Evolutionary conservation across 1,140 invertebrate genomes (phyloP), one percentile per base, ranked within the genome.

Genomic region (Brevipalpus yothersi): DNA sequence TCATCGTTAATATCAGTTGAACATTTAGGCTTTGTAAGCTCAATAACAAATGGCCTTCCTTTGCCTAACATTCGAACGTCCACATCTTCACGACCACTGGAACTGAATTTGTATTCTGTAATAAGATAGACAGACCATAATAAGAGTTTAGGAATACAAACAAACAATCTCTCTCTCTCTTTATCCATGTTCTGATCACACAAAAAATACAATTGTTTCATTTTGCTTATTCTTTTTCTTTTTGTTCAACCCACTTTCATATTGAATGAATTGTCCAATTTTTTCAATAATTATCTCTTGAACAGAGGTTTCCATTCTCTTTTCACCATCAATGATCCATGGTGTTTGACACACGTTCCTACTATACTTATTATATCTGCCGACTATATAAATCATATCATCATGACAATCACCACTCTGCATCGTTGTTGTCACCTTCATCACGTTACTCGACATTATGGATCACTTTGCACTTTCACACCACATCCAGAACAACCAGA

Each of bases 31-130:
- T 86, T 79, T 0, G 80, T 63, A 51, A 91, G 75, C 76, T 92
- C 86, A 15, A 91, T 70, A 4, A 81, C 82, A 72, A 92, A 92
- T 0, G 87, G 88, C 53, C 88, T 71, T 2, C 90, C 91, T 56
- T 58, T 60, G 19, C 68, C 68, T 5, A 69, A 60, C 63, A 68
- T 75, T 58, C 68, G 62, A 0, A 95, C 88, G 73, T 94, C 89
- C 0, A 89, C 86, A 75, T 97, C 92, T 74, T 96, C 92, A 58
- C 92, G 74, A 0, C 92, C 92, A 60, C 89, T 92, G 7, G 90
- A 80, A 64, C 85, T 81, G 67, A 78, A 95, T 80, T 70, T 83
- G 78, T 65, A 69, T 66, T 68, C 57, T 58, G 31, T 5, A 31
- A 31, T 31, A 54, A 54, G 21, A 54, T 13, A 54, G 21, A 54